Evolutionary conservation across 2,888 invertebrate genomes (phyloP).

Genomic region (Leucophenga maculata): DNA sequence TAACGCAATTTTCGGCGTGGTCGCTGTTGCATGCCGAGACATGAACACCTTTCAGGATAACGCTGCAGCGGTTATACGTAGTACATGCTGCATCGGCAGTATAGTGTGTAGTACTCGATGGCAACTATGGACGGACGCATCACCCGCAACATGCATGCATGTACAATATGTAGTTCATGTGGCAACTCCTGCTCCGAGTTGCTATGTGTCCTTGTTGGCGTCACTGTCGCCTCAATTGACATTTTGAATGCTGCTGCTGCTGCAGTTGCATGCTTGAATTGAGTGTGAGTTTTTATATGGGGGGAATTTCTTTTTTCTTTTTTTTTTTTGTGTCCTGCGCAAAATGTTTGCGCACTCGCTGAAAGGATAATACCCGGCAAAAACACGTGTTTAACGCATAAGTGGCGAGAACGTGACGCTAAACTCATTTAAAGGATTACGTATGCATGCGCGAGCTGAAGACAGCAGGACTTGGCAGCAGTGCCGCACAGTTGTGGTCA

Average conservation of each 20-base stretch:
- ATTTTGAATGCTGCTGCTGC: slow-evolving; percentile 57
- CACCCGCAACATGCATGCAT: not conserved
- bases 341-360: slow-evolving; percentile 29
- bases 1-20: slow-evolving; percentile 6
- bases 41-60: not conserved
- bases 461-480: slow-evolving; percentile 25
- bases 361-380: slow-evolving; percentile 61
- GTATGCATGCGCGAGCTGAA: slow-evolving; percentile 23
- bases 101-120: not conserved
- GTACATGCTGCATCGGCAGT: not conserved
- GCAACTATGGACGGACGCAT: not conserved
- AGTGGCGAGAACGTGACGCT: slow-evolving; percentile 64
- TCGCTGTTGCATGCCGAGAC: not conserved
- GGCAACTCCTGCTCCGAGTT: not conserved
- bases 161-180: not conserved
- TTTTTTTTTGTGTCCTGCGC: slow-evolving; percentile 21
- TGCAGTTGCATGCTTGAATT: slow-evolving; percentile 33
- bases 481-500: too few relatives aligned
- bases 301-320: slow-evolving; percentile 5
- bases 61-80: not conserved
- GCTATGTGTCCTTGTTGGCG: slow-evolving; percentile 7
- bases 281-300: slow-evolving; percentile 3
- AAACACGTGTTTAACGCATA: slow-evolving; percentile 68
- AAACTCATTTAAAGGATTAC: slow-evolving; percentile 69
- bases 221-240: slow-evolving; percentile 64